Evolutionary conservation across 2,888 invertebrate genomes (phyloP), one percentile per base, ranked within the genome.

Genomic region (Tineola bisselliella): DNA sequence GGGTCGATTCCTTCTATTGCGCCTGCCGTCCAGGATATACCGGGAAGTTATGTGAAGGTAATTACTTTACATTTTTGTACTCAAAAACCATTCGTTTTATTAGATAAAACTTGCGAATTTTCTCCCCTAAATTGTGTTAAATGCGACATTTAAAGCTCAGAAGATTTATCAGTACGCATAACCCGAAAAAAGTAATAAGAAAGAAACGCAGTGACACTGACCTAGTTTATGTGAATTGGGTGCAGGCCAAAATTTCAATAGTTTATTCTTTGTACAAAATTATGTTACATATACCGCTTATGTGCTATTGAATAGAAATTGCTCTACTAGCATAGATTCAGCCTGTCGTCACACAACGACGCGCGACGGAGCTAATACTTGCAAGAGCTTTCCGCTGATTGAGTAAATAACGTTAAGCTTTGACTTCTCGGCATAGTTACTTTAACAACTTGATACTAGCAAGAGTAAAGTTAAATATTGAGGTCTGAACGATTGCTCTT

Each of bases 21-120:
- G 91, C 92, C 61, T 96, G 96, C 72, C 89, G 91, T 59, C 90
- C 92, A 10, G 94, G 94, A 8, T 95, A 91, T 72, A 91, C 91
- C 1, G 95, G 95, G 43, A 91, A 91, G 70, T 90, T 92, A 67
- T 96, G 95, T 75, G 92, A 94, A 89, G 92, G 92, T 92, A 77
- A 77, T 73, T 44, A 15, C 4, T 31, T 30, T n/a, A 18, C 17
- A n/a, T 59, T 19, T 56, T 19, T 25, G 2, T 25, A 56, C 11
- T 25, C 1, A 19, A 17, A 8, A 8, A 17, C 13, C 48, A 17
- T 15, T 15, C 13, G 48, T 17, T 48, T 48, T 10, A 38, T 38
- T 38, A 10, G 15, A 48, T 17, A 48, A 48, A 17, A 48, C 2
- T n/a, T 2, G 10, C 48, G 15, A 15, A 2, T 48, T 6, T 10